Conservation (phyloP, 2,113 vertebrate genomes). For the Monarcha castaneiventris region DNA sequence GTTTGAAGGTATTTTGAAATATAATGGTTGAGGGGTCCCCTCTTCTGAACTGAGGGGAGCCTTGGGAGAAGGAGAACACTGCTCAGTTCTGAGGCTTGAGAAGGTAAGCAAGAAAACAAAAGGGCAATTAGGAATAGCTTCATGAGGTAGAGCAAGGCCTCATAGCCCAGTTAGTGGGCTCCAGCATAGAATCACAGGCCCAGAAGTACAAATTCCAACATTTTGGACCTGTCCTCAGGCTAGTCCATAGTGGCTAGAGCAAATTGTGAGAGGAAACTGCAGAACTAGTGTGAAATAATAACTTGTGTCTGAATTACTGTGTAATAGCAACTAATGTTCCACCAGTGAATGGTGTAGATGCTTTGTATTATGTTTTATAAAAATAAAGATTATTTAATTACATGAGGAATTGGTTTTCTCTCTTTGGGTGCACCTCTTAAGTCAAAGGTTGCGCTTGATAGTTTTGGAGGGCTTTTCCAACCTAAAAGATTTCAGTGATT, state of each 20-base stretch:
- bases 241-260: not conserved
- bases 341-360: slow-evolving; percentile 69
- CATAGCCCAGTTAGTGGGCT: not conserved
- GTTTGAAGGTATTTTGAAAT: not conserved
- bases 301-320: slow-evolving; percentile 71
- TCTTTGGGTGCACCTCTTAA: not conserved
- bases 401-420: not conserved
- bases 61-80: not conserved
- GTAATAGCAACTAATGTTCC: slow-evolving; percentile 68
- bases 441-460: not conserved
- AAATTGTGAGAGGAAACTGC: not conserved
- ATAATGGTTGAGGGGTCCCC: not conserved
- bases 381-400: slow-evolving; percentile 71
- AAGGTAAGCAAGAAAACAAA: not conserved
- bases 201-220: not conserved
- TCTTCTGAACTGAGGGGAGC: not conserved
- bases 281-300: slow-evolving; percentile 41
- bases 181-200: not conserved
- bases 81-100: not conserved
- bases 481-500: not conserved
- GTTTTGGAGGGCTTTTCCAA: not conserved
- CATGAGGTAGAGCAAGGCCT: not conserved
- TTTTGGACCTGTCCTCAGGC: not conserved
- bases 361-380: slow-evolving; percentile 77
- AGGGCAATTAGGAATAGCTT: not conserved